phyloP scores from a whole-genome alignment of 1,140 invertebrate species.

The Pemphigus obesinymphae region DNA sequence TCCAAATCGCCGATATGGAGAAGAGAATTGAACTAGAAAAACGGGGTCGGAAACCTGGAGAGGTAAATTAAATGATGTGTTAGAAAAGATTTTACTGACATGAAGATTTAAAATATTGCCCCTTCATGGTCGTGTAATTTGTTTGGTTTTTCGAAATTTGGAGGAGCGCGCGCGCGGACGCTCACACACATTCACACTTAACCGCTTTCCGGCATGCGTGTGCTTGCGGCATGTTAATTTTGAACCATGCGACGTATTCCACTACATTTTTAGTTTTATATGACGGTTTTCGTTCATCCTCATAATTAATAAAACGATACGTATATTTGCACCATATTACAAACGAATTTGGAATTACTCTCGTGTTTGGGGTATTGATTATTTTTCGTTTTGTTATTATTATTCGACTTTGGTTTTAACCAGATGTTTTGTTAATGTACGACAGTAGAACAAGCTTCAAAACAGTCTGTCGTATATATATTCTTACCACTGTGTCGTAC shows the following conservation, averaged over 20 bases:
- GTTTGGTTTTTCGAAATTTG: not conserved
- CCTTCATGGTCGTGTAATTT: not conserved
- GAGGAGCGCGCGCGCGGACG: not conserved
- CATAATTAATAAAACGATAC: not conserved
- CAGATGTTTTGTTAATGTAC: not conserved
- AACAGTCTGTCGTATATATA: too few relatives aligned
- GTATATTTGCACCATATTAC: too few relatives aligned
- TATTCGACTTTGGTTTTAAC: not conserved
- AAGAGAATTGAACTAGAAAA: conserved; percentile 87
- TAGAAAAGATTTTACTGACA: not conserved
- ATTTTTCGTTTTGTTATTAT: not conserved
- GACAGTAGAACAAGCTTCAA: not conserved
- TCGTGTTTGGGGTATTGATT: not conserved
- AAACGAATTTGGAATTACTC: too few relatives aligned
- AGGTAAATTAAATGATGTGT: conserved; percentile 62
- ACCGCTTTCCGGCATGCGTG: not conserved
- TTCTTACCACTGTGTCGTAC: not conserved
- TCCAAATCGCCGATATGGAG: conserved; percentile 63
- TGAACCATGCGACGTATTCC: not conserved
- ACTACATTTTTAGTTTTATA: not conserved
- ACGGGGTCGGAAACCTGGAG: conserved; percentile 71
- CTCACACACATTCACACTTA: not conserved
- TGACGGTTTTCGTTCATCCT: not conserved
- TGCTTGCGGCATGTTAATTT: not conserved
- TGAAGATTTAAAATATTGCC: not conserved